Evolutionary conservation across 2,797 vertebrate species (phyloP), one percentile per base, ranked within the genome.

Genomic region (Eospalax fontanierii): DNA sequence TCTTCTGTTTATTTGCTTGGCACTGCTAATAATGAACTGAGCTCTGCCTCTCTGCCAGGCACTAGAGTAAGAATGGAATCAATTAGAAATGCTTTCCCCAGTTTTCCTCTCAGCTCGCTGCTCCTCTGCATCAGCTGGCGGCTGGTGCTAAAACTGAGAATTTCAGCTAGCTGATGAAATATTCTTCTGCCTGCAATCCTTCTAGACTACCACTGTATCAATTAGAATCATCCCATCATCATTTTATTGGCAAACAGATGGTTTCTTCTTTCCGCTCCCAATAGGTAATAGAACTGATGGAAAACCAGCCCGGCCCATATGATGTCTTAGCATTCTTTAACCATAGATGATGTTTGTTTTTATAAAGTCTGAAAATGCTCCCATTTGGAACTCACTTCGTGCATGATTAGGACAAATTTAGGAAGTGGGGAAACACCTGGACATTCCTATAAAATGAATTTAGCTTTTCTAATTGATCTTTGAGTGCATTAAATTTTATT

Each of bases 291-390:
- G 43, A 78, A 76, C 43, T 66, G 71, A 75, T 68, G 9, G 73
- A 68, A 93, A 88, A 79, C 38, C 38, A 50, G 33, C 10, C 30
- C 33, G 15, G 24, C 73, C 38, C 30, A 22, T 73, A 75, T 30
- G 61, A 10, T n/a, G 75, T 91, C 54, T 65, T 91, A 89, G 40
- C 50, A 4, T 71, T 95, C 81, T 89, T 43, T 14, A 84, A 87
- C 30, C 22, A 66, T 35, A 73, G 16, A 76, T 90, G 65, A 26
- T 70, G 19, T 14, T 70, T 18, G 73, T 61, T 73, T n/a, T 43
- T 83, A 1, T 54, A 83, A 35, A 28, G 19, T 92, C 40, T 21
- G 59, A 74, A 89, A 90, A 61, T 59, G 33, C 59, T 83, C 38
- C 43, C 18, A 30, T 57, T 82, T 21, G 38, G 24, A 87, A 93